Evolutionary conservation across 2,888 invertebrate species (phyloP).

Genomic region (Cacoxenus indagator): DNA sequence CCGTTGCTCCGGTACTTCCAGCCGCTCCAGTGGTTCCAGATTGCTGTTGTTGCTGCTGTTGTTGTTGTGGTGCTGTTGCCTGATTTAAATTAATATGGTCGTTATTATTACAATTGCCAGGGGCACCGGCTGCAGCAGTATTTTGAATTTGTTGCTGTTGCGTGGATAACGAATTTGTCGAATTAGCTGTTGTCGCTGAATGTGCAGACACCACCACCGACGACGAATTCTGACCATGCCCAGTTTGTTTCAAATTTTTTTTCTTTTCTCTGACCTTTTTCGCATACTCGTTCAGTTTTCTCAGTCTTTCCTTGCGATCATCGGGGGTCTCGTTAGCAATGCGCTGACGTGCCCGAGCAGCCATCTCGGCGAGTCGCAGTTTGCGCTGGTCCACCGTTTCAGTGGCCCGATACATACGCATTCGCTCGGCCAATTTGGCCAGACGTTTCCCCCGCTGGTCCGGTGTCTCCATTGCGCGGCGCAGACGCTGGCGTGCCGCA

Average conservation of each 20-base stretch:
- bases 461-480: conserved; percentile 70
- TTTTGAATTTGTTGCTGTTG: conserved; percentile 53
- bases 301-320: conserved; percentile 70
- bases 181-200: conserved; percentile 30
- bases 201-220: conserved; percentile 35
- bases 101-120: conserved; percentile 65
- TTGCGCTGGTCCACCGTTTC: conserved; percentile 69
- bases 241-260: conserved; percentile 67
- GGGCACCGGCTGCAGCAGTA: conserved; percentile 42
- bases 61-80: conserved; percentile 50
- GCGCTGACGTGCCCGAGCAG: conserved; percentile 68
- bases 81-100: conserved; percentile 68
- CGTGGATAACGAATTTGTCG: conserved; percentile 36
- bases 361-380: conserved; percentile 69
- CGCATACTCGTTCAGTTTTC: conserved; percentile 71
- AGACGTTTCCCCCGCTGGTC: conserved; percentile 67
- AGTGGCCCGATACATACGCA: conserved; percentile 69
- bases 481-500: conserved; percentile 68
- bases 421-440: conserved; percentile 69
- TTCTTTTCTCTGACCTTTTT: conserved; percentile 72
- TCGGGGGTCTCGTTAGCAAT: conserved; percentile 68
- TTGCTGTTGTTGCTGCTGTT: conserved; percentile 31
- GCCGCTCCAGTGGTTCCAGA: conserved; percentile 35
- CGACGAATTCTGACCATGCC: conserved; percentile 40
- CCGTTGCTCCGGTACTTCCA: conserved; percentile 42